These are phyloP conservation scores for Pterocles gutturalis DNA, from an alignment of 2,113 vertebrate genomes.

Conservation along the genomic window DNA sequence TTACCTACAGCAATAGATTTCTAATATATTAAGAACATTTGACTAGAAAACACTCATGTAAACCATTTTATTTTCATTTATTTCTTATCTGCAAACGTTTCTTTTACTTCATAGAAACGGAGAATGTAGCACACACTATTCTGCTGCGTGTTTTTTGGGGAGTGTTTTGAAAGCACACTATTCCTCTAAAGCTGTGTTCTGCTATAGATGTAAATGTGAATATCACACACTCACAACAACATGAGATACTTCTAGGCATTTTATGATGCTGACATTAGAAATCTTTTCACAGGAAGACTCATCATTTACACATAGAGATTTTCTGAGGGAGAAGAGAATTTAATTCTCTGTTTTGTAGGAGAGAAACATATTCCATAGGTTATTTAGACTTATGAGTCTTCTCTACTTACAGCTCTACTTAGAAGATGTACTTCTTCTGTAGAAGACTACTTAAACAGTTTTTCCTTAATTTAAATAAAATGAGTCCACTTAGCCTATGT, in stretches of 20 bases:
- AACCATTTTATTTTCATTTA: not conserved
- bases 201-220: not conserved
- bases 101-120: not conserved
- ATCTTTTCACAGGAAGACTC: not conserved
- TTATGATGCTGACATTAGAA: not conserved
- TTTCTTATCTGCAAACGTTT: not conserved
- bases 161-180: not conserved
- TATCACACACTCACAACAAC: not conserved
- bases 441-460: not conserved
- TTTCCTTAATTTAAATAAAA: not conserved
- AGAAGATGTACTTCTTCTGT: not conserved
- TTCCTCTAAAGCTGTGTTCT: not conserved
- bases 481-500: not conserved
- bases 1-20: not conserved
- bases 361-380: not conserved
- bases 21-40: not conserved
- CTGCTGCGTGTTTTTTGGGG: not conserved
- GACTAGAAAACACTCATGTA: not conserved
- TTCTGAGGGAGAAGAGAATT: not conserved
- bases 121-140: not conserved
- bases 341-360: not conserved
- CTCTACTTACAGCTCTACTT: not conserved
- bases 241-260: not conserved
- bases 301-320: not conserved
- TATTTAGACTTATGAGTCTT: not conserved